Conservation (phyloP, 2,888 invertebrate genomes). For the Scaeva pyrastri region DNA sequence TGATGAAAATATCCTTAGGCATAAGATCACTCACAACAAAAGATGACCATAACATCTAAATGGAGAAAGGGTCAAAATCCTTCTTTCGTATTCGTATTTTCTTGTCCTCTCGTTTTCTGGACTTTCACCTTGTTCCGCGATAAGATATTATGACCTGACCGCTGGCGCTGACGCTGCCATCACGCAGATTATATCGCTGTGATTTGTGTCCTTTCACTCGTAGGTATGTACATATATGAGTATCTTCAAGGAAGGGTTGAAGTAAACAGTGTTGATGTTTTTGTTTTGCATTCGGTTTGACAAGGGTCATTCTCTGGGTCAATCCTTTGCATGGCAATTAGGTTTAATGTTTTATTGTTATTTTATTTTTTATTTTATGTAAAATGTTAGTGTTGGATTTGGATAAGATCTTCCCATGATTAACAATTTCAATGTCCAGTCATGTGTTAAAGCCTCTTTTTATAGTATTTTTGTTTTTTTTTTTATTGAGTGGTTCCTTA, state of each 20-base stretch:
- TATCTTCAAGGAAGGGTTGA: conserved; percentile 21
- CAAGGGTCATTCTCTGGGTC: conserved; percentile 59
- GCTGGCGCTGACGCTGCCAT: conserved; percentile 2
- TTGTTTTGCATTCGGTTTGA: conserved; percentile 64
- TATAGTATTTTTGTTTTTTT: background rate
- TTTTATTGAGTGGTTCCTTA: background rate
- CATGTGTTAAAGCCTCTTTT: conserved; percentile 35
- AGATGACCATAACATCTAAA: conserved; percentile 20
- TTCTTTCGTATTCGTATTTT: background rate
- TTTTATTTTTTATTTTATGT: conserved; percentile 37
- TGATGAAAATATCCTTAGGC: background rate
- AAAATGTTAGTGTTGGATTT: background rate
- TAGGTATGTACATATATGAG: too few relatives aligned
- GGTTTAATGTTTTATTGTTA: conserved; percentile 56
- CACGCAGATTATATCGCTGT: conserved; percentile 26
- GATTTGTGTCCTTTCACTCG: background rate
- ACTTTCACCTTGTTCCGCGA: conserved; percentile 31
- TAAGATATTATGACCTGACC: conserved; percentile 27
- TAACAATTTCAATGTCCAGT: background rate
- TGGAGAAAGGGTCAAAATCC: conserved; percentile 25
- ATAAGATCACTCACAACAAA: conserved; percentile 7
- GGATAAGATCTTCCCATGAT: conserved; percentile 20
- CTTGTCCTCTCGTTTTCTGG: background rate
- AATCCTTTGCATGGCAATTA: conserved; percentile 62
- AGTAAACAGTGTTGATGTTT: conserved; percentile 25